A percentile compares a stretch with the other conserved stretches of the same genome.
phyloP scores from a whole-genome alignment of 2,797 vertebrate species.

The Aeoliscus strigatus region DNA sequence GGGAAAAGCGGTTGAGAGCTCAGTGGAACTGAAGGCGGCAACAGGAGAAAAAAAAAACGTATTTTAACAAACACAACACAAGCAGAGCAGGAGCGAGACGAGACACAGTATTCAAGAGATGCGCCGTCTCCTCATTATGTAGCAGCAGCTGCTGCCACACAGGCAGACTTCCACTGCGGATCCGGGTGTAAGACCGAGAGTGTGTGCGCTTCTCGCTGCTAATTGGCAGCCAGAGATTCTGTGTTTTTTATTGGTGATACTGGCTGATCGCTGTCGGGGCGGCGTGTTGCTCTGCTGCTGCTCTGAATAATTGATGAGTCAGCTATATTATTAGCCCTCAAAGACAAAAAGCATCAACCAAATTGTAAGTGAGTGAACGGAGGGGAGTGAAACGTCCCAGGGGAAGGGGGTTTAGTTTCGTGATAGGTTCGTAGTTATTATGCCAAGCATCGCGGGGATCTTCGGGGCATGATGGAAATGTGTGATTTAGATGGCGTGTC shows the following conservation, averaged over 20 bases:
- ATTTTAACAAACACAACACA: no score
- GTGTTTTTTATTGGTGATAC: conserved; percentile 58
- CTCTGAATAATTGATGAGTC: conserved; percentile 75
- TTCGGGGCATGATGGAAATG: conserved; percentile 7
- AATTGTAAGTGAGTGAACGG: conserved; percentile 47
- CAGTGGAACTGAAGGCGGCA: conserved; percentile 8
- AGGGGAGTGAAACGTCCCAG: conserved; percentile 14
- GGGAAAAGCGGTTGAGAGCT: conserved; percentile 14
- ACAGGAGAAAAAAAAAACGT: conserved; percentile 19
- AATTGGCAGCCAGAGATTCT: conserved; percentile 62
- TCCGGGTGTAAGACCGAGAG: background rate
- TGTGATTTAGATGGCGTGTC: conserved; percentile 28
- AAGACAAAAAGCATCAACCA: conserved; percentile 55
- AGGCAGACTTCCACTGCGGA: conserved; percentile 20
- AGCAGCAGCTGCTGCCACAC: conserved; percentile 43
- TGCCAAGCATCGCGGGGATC: no score
- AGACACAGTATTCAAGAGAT: conserved; percentile 49
- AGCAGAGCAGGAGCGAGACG: no score
- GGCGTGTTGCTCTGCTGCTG: conserved; percentile 54
- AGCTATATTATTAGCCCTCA: conserved; percentile 70
- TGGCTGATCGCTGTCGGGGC: conserved; percentile 55
- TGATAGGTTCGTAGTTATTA: no score
- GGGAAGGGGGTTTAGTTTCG: no score
- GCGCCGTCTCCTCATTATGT: conserved; percentile 56
- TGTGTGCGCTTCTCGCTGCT: conserved; percentile 36